These are phyloP conservation scores for Pipa parva DNA, from an alignment of 2,113 vertebrate species.

Conservation along the genomic window DNA sequence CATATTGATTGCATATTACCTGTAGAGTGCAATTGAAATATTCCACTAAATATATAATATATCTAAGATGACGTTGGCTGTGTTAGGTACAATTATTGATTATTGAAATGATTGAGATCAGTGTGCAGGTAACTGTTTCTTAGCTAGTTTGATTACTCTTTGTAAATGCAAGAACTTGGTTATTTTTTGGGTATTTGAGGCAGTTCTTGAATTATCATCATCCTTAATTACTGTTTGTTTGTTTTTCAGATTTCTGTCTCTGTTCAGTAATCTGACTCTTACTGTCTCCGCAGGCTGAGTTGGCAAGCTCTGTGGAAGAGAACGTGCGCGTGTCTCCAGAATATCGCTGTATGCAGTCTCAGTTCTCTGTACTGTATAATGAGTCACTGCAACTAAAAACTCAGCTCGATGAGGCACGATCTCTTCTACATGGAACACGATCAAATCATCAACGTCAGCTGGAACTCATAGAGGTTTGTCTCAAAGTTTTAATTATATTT, in stretches of 20 bases:
- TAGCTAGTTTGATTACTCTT: too few species aligned
- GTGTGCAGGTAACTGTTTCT: too few species aligned
- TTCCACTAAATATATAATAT: too few species aligned
- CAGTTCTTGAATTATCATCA: too few species aligned
- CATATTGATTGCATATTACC: too few species aligned
- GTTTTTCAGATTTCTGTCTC: not conserved
- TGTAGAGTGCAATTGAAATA: too few species aligned
- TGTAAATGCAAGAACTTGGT: too few species aligned
- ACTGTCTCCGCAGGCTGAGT: conserved; percentile 64
- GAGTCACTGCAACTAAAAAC: conserved; percentile 90
- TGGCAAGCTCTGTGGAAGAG: conserved; percentile 80
- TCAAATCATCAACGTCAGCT: conserved; percentile 86
- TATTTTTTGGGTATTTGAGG: too few species aligned
- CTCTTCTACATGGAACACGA: conserved; percentile 84
- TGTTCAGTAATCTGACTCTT: not conserved
- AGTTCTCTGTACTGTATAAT: conserved; percentile 94
- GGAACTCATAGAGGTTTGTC: conserved; percentile 86
- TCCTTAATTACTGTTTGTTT: too few species aligned
- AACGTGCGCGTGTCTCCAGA: conserved; percentile 88
- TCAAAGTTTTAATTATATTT: not conserved
- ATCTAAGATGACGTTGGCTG: too few species aligned
- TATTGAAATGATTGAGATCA: too few species aligned
- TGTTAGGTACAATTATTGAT: too few species aligned
- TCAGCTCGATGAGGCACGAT: conserved; percentile 88
- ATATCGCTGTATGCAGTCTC: conserved; percentile 94